These are phyloP conservation scores for Euwallacea similis DNA, from an alignment of 1,140 invertebrate species.

Conservation along the genomic window DNA sequence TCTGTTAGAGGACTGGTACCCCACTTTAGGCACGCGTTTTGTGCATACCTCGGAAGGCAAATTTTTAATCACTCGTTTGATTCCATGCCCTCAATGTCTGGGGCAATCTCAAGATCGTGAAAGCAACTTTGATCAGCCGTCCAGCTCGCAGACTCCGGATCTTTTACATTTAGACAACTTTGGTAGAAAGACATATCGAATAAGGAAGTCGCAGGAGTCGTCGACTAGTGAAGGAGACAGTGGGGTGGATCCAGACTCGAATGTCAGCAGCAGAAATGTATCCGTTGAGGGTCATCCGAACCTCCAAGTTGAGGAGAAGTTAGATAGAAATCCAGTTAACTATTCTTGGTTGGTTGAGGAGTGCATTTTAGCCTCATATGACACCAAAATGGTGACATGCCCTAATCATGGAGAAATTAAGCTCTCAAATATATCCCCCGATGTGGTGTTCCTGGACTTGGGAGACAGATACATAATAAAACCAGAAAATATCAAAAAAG, in stretches of 20 bases:
- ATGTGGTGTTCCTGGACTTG: slow-evolving; percentile 87
- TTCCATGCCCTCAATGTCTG: slow-evolving; percentile 89
- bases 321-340: slow-evolving; percentile 45
- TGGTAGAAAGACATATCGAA: slow-evolving; percentile 39
- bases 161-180: slow-evolving; percentile 38
- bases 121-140: slow-evolving; percentile 35
- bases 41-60: slow-evolving; percentile 96
- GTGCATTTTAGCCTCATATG: slow-evolving; percentile 87
- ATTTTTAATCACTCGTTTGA: slow-evolving; percentile 90
- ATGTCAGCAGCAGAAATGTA: slow-evolving; percentile 73
- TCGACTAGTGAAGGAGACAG: slow-evolving; percentile 77
- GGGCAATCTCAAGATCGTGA: slow-evolving; percentile 39
- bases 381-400: slow-evolving; percentile 70
- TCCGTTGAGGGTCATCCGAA: slow-evolving; percentile 76
- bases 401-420: slow-evolving; percentile 73
- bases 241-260: slow-evolving; percentile 74
- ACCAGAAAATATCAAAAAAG: slow-evolving; percentile 76
- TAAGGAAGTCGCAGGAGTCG: slow-evolving; percentile 70
- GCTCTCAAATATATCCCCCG: slow-evolving; percentile 78
- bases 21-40: slow-evolving; percentile 87
- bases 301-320: slow-evolving; percentile 43
- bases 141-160: slow-evolving; percentile 39
- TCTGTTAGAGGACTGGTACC: slow-evolving; percentile 97
- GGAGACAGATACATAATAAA: slow-evolving; percentile 77
- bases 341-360: slow-evolving; percentile 91